Base-by-base conservation (phyloP, 2,113 vertebrate species). In the Ochotona princeps region DNA sequence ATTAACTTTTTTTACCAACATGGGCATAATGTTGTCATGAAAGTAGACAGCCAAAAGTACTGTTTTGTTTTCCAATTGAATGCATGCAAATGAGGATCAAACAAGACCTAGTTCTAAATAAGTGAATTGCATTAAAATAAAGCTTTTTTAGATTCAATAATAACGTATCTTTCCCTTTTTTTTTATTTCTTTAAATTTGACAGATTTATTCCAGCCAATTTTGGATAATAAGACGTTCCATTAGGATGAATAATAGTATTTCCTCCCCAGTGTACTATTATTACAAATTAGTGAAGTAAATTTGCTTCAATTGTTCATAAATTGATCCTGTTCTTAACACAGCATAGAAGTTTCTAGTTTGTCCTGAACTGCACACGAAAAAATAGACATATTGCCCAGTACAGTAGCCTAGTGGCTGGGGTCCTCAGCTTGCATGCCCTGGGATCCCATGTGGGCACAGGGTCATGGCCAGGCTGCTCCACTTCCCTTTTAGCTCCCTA, bases 121-220 rank as follows among this genome's bases (percentile, higher is more conserved):
- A 90, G 1, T 61, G 65, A 88, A 96, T 95, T 83, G 87, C 89
- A 80, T 93, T 93, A 92, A 93, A 93, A 51, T 80, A 83, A 90
- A 90, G 49, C 30, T 67, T 73, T 38, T 28, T 94, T 88, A 70
- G 60, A 86, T 88, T 89, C 69, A 86, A 11, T 83, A 87, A 35
- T 51, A 90, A 80, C 89, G 49, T 92, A n/a, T 83, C 47, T 94
- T 85, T 94, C 89, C 92, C 49, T 51, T 88, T 90, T 30, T 26
- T 28, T 72, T 12, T 94, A 38, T 94, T 88, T 90, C 94, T 83
- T 93, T 13, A 90, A 96, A 95, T 83, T 89, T 35, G 6, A 80
- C n/a, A 93, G 76, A 94, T 91, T 73, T n/a, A 73, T 96, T 93
- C 54, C 75, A 86, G 35, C 5, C 54, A 90, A 91, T 86, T 95